Evolutionary conservation across 2,888 invertebrate species (phyloP).

Genomic region (Vesta saturnalis): DNA sequence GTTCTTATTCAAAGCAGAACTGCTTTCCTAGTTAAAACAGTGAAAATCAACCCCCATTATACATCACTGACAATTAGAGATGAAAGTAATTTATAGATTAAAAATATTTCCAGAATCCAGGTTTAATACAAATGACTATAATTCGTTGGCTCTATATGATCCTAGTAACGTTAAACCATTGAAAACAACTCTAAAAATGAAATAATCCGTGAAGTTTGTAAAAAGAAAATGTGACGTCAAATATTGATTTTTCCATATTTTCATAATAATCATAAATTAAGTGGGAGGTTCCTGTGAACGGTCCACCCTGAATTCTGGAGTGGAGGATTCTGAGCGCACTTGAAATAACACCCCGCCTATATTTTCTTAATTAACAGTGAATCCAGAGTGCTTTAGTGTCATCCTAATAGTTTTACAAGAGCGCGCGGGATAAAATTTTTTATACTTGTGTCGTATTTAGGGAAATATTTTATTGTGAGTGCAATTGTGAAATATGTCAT

Average conservation of each 20-base stretch:
- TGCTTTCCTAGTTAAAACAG: background rate
- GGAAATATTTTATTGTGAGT: no score
- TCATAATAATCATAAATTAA: conserved; percentile 22
- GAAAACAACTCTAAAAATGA: no score
- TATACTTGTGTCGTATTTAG: background rate
- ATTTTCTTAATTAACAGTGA: conserved; percentile 25
- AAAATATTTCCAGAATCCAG: background rate
- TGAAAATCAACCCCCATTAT: conserved; percentile 15
- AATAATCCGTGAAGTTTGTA: no score
- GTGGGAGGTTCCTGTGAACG: conserved; percentile 35
- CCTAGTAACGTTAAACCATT: no score
- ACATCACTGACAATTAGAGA: conserved; percentile 16
- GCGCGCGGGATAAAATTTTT: background rate
- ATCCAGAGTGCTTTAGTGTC: conserved; percentile 27
- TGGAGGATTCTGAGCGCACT: conserved; percentile 35
- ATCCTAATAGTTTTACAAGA: conserved; percentile 11
- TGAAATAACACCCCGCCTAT: conserved; percentile 35
- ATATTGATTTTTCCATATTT: conserved; percentile 33
- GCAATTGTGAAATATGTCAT: conserved; percentile 18
- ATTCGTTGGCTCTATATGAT: no score
- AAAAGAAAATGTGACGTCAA: background rate
- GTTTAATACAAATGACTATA: background rate
- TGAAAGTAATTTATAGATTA: conserved; percentile 8
- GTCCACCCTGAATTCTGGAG: conserved; percentile 33
- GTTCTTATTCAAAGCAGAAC: background rate